Evolutionary conservation across 2,797 vertebrate species (phyloP).

Genomic region (Semotilus atromaculatus): DNA sequence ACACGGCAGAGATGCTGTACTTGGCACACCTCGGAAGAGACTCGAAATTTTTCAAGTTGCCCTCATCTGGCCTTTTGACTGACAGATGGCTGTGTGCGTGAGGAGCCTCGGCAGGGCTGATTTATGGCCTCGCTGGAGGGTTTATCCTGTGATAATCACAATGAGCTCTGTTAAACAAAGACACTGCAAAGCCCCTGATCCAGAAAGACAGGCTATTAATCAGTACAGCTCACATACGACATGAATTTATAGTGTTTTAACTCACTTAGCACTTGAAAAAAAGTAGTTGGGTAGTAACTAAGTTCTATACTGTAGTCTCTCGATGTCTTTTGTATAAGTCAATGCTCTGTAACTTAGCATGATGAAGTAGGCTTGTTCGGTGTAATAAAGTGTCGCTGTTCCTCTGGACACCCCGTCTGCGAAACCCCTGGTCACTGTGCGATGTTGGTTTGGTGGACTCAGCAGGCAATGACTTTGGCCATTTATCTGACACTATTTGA

Average conservation of each 20-base stretch:
- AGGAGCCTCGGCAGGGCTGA: slow-evolving; percentile 42
- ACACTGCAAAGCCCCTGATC: slow-evolving; percentile 45
- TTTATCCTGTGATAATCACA: slow-evolving; percentile 57
- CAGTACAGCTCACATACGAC: slow-evolving; percentile 35
- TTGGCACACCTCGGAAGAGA: slow-evolving; percentile 24
- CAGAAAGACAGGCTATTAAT: slow-evolving; percentile 53
- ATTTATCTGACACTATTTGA: not conserved
- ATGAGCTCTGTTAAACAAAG: slow-evolving; percentile 51
- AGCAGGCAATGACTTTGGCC: not conserved
- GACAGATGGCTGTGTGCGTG: slow-evolving; percentile 30
- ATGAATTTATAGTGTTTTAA: slow-evolving; percentile 46
- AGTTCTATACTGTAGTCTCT: not conserved
- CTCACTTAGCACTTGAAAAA: slow-evolving; percentile 12
- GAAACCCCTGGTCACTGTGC: not conserved
- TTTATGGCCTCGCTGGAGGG: slow-evolving; percentile 46
- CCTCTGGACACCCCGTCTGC: not conserved
- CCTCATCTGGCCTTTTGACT: slow-evolving; percentile 30
- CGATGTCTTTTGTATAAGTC: not conserved
- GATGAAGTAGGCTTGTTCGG: not conserved
- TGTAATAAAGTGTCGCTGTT: not conserved
- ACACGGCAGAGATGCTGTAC: slow-evolving; percentile 12
- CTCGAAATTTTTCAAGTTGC: slow-evolving; percentile 10
- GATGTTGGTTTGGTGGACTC: not conserved
- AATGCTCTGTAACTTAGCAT: not conserved
- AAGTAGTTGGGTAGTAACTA: not conserved